Conservation (phyloP, 2,113 vertebrate species). For the Gobio gobio region DNA sequence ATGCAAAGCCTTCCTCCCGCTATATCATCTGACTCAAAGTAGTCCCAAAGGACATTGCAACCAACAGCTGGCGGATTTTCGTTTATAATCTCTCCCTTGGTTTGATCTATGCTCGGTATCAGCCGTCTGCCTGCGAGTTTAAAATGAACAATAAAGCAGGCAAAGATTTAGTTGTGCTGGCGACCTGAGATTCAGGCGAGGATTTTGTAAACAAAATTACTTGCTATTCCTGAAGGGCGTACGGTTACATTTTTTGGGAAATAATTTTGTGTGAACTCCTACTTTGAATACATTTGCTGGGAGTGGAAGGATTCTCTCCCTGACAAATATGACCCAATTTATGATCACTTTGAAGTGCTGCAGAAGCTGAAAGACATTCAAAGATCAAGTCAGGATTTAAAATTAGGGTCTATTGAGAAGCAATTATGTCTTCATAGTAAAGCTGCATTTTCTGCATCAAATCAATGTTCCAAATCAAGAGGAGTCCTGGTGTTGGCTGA, state of each 20-base stretch:
- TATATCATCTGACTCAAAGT: slow-evolving; percentile 13
- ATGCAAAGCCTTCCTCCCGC: not conserved
- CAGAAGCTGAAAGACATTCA: not conserved
- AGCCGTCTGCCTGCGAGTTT: slow-evolving; percentile 21
- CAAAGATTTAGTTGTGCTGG: not conserved
- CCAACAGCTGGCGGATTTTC: not conserved
- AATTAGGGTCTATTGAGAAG: slow-evolving; percentile 40
- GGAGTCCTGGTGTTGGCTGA: not conserved
- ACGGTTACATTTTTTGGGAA: slow-evolving; percentile 18
- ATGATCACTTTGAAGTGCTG: slow-evolving; percentile 47
- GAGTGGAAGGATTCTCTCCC: slow-evolving; percentile 35
- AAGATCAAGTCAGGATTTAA: slow-evolving; percentile 42
- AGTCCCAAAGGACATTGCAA: not conserved
- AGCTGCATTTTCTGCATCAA: slow-evolving; percentile 24
- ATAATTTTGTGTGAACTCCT: slow-evolving; percentile 50
- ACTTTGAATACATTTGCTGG: slow-evolving; percentile 54
- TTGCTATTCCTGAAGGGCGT: slow-evolving; percentile 35
- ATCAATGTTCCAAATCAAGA: slow-evolving; percentile 32
- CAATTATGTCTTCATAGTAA: slow-evolving; percentile 33
- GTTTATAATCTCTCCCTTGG: slow-evolving; percentile 22
- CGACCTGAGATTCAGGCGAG: not conserved
- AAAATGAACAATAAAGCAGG: slow-evolving; percentile 16
- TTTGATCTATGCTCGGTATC: slow-evolving; percentile 32
- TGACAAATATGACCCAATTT: slow-evolving; percentile 58
- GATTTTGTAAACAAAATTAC: slow-evolving; percentile 36